Evolutionary conservation across 35 echinoderm and acorn worm species (phyloP), one percentile per base, ranked within the genome.

Genomic region (Amphiura filiformis): DNA sequence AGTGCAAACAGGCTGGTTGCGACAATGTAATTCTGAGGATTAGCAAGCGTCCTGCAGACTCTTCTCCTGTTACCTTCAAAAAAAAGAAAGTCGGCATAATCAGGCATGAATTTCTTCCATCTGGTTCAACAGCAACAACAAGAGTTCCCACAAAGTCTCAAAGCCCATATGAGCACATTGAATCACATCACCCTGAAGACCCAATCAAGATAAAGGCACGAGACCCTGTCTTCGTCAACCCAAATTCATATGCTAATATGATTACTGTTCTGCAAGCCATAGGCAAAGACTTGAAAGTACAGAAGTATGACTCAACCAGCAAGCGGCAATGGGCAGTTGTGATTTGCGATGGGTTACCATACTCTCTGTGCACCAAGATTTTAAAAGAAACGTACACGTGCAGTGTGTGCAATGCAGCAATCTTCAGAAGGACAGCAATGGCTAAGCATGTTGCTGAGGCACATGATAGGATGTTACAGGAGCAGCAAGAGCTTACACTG

Each of bases 321-420:
- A 34, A 33, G 18, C 79, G 82, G 5, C 2, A 84, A 39, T 84
- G 85, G 85, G 65, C 34, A 0, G 7, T 44, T 0, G 75, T 87
- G 4, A 78, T 64, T 17, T 87, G 85, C 31, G 85, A 87, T 47
- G 85, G 85, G 30, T 36, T 87, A 30, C 85, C 85, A 78, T 87
- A 76, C 35, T 76, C 65, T 3, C 5, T 87, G 14, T 56, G 28
- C 30, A 33, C 65, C 15, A 37, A 37, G 0, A 36, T 87, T 78
- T 1, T 87, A 1, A 76, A 87, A 34, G 76, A 87, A 34, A 87
- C 61, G 31, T 87, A 35, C 35, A 1, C 64, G 26, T 87, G 85
- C 37, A 36, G 17, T 15, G 37, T 28, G 15, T 78, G 85, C 13
- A 1, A 33, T 18, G 4, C 32, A 32, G 40, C 41, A 33, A 34